phyloP scores from a whole-genome alignment of 2,113 vertebrate genomes.

The Brachyhypopomus gauderio region DNA sequence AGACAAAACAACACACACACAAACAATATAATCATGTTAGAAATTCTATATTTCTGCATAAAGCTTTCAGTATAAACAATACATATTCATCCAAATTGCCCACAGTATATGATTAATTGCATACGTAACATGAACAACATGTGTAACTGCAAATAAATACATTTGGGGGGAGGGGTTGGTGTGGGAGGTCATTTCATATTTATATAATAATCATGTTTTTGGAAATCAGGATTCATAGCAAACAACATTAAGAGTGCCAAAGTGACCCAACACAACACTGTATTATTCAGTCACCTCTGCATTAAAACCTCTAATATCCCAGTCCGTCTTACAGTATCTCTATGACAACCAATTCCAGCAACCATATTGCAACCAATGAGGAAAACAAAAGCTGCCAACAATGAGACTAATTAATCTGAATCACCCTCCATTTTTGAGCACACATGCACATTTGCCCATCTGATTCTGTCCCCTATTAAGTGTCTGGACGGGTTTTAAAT shows the following conservation, averaged over 20 bases:
- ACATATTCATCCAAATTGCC: not conserved
- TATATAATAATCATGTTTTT: not conserved
- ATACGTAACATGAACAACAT: not conserved
- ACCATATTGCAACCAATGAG: slow-evolving; percentile 61
- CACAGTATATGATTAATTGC: not conserved
- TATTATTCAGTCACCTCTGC: slow-evolving; percentile 28
- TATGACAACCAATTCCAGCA: slow-evolving; percentile 57
- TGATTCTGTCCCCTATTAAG: slow-evolving; percentile 52
- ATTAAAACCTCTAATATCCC: slow-evolving; percentile 53
- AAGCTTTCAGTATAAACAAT: not conserved
- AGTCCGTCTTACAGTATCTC: slow-evolving; percentile 53
- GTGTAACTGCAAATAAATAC: not conserved
- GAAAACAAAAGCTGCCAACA: slow-evolving; percentile 59
- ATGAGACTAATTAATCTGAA: slow-evolving; percentile 64
- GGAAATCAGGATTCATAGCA: not conserved
- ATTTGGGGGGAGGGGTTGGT: not conserved
- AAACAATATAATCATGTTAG: not conserved
- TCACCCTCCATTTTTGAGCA: slow-evolving; percentile 36
- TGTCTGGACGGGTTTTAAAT: slow-evolving; percentile 52
- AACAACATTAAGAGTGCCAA: not conserved
- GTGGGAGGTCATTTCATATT: not conserved
- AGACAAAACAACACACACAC: slow-evolving; percentile 25
- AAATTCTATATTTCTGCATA: not conserved
- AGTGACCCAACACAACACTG: slow-evolving; percentile 12
- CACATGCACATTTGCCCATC: slow-evolving; percentile 36